Conservation (phyloP, 2,888 invertebrate species). For the Acanthococcus lagerstroemiae region DNA sequence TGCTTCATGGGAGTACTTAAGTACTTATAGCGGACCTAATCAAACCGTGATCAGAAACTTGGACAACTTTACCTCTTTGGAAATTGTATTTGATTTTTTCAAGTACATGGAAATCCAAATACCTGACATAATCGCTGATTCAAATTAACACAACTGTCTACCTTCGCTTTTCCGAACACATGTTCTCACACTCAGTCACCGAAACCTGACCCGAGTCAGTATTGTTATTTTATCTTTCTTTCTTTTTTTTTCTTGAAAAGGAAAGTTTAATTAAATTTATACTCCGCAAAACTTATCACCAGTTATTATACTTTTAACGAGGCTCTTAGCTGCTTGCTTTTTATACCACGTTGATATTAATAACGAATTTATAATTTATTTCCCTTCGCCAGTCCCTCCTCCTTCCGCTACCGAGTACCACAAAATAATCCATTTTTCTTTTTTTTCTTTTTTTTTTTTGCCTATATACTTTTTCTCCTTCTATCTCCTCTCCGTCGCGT, state of each 20-base stretch:
- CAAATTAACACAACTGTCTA: too few species aligned
- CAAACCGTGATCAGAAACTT: too few species aligned
- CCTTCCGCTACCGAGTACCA: constrained; percentile 9
- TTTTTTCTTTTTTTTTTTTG: constrained; percentile 13
- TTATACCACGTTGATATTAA: constrained; percentile 28
- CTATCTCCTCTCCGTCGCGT: background rate
- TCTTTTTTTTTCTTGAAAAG: background rate
- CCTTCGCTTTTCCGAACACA: too few species aligned
- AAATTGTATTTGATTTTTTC: too few species aligned
- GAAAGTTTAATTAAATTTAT: constrained; percentile 29
- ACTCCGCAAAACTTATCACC: constrained; percentile 25
- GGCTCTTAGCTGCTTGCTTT: constrained; percentile 27
- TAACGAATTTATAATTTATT: constrained; percentile 29
- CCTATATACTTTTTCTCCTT: background rate
- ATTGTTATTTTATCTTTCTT: background rate
- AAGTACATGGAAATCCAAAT: too few species aligned
- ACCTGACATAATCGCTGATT: too few species aligned
- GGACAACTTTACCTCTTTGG: too few species aligned
- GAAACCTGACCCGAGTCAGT: too few species aligned
- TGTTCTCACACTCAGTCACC: too few species aligned
- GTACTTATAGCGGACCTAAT: too few species aligned
- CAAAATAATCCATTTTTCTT: constrained; percentile 29
- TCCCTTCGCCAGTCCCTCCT: constrained; percentile 12
- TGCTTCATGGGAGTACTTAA: too few species aligned
- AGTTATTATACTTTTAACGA: constrained; percentile 30